Base-by-base conservation (phyloP, 35 echinoderm and acorn worm genomes). In the Chiridota heheva region DNA sequence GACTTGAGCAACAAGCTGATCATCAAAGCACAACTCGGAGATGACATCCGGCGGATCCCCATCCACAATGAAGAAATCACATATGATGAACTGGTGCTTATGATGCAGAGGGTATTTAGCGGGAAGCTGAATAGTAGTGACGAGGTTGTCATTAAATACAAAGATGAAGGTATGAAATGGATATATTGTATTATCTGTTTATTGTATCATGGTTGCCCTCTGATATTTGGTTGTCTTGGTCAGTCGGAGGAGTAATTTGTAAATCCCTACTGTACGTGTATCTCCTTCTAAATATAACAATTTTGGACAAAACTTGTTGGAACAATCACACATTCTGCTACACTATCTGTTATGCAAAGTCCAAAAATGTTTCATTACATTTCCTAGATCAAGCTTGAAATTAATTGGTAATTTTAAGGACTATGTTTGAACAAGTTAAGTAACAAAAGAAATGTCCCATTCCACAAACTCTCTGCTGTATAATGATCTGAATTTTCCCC, bases 1-100 rank as follows among this genome's bases (percentile, higher is more conserved):
- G 95, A 98, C 81, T 47, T 98, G 22, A 98, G 95, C 51, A 98
- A 98, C 81, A 98, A 98, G 67, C 82, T 98, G 18, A 98, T 98
- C 44, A 98, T 98, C 81, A 98, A 98, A 60, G 95, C 85, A 13
- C 88, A 92, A 70, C 84, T 98, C 0, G 95, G 95, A 5, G 95
- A 98, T 29, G 95, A 98, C 43, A 98, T 98, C 80, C 63, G 95
- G 20, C 72, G 95, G 26, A 91, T 98, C 40, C 95, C 95, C 7
- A 92, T 92, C 16, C 89, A 91, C 45, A 98, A 92, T 77, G 89
- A 98, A 72, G 95, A 92, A 40, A 88, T 98, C 13, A 98, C 95
- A 0, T 92, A 92, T 45, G 89, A 92, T 81, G 89, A 98, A 42
- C 65, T 98, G 4, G 80, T 98, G 16, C 81, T 98, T 16, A 98